Evolutionary conservation across 2,888 invertebrate species (phyloP).

Genomic region (Iselma pallidipennis): DNA sequence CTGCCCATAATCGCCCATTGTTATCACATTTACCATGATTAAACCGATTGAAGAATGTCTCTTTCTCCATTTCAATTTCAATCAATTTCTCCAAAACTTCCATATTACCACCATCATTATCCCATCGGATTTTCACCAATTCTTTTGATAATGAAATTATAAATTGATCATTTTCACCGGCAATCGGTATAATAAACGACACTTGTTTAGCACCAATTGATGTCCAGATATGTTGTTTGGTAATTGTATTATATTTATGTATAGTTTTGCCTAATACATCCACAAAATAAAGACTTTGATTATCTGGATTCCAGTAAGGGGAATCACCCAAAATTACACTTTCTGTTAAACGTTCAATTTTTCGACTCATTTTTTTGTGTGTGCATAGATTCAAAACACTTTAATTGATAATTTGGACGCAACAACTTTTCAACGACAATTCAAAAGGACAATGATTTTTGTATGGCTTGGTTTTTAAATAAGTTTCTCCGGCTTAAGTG

Average conservation of each 20-base stretch:
- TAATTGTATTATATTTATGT: conserved; percentile 40
- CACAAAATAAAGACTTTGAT: conserved; percentile 68
- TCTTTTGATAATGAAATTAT: conserved; percentile 67
- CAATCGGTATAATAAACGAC: conserved; percentile 67
- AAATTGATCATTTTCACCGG: conserved; percentile 62
- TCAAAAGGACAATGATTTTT: not conserved
- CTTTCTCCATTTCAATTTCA: conserved; percentile 64
- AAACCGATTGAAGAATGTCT: conserved; percentile 62
- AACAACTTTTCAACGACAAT: no score
- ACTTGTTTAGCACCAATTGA: conserved; percentile 34
- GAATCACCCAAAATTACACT: conserved; percentile 68
- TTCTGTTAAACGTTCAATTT: conserved; percentile 54
- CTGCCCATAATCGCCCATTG: conserved; percentile 68
- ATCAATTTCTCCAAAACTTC: conserved; percentile 57
- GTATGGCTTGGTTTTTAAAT: not conserved
- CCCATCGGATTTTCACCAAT: conserved; percentile 67
- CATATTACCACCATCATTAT: conserved; percentile 60
- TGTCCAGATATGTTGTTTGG: conserved; percentile 30
- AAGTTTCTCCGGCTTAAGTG: not conserved
- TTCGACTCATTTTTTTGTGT: conserved; percentile 36
- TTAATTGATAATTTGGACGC: no score
- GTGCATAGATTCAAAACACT: not conserved
- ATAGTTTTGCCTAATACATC: conserved; percentile 58
- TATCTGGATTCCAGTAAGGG: conserved; percentile 69
- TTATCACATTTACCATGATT: conserved; percentile 84